A percentile compares a stretch with the other conserved stretches of the same genome.
These are phyloP conservation scores for Gobius niger DNA, from an alignment of 2,113 vertebrate species.

Conservation along the genomic window DNA sequence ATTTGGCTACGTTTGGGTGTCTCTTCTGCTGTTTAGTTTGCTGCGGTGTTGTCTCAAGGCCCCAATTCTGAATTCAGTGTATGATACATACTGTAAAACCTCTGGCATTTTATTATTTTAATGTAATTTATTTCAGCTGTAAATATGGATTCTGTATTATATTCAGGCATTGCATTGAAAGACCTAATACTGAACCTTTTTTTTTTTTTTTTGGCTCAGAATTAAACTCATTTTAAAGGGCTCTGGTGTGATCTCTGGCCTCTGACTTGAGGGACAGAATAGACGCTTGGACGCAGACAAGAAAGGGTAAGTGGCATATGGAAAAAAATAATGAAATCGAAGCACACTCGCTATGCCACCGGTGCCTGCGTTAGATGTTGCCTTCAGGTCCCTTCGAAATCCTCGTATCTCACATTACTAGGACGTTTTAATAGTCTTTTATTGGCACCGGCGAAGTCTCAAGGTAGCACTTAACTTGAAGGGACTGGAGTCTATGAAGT, in stretches of 20 bases:
- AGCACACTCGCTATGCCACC: conserved; percentile 23
- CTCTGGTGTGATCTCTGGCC: conserved; percentile 29
- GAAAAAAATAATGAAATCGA: conserved; percentile 6
- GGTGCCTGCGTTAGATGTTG: not conserved
- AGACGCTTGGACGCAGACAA: not conserved
- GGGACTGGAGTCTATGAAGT: not conserved
- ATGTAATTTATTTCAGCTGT: conserved; percentile 78
- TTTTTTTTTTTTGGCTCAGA: conserved; percentile 64
- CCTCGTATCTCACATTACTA: conserved; percentile 46
- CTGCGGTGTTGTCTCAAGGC: conserved; percentile 41
- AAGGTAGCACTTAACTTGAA: conserved; percentile 43
- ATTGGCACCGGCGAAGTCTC: conserved; percentile 45
- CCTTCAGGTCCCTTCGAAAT: conserved; percentile 5
- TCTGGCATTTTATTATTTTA: conserved; percentile 52
- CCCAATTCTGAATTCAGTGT: conserved; percentile 57
- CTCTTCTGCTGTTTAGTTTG: conserved; percentile 9
- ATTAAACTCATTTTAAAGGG: conserved; percentile 79
- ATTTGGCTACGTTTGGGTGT: conserved; percentile 32
- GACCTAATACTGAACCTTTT: conserved; percentile 57
- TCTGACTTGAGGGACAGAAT: not conserved
- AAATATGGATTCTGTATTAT: conserved; percentile 72
- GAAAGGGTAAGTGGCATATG: not conserved
- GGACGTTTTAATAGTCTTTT: conserved; percentile 39
- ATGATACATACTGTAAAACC: conserved; percentile 42
- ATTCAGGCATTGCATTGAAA: conserved; percentile 61